These are phyloP conservation scores for Henicopernis longicauda DNA, from an alignment of 2,113 vertebrate species.

Conservation along the genomic window DNA sequence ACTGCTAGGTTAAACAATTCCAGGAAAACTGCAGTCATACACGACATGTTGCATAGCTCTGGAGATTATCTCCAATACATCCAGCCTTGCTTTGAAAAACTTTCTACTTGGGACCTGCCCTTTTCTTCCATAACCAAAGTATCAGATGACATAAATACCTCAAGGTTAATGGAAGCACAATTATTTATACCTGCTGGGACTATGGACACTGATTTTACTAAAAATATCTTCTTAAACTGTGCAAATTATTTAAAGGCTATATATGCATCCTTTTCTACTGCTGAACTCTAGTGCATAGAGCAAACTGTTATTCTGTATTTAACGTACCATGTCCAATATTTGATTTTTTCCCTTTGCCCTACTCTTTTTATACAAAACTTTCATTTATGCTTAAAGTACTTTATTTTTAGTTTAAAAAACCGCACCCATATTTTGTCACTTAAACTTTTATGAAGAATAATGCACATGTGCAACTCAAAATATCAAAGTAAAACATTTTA, in stretches of 20 bases:
- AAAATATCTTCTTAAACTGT: background rate
- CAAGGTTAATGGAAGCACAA: background rate
- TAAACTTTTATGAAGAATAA: slow-evolving; percentile 59
- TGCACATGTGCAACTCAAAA: background rate
- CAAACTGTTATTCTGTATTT: background rate
- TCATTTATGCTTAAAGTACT: background rate
- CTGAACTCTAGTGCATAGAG: background rate
- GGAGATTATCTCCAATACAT: background rate
- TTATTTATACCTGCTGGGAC: background rate
- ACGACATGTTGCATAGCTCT: background rate
- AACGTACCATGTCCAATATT: background rate
- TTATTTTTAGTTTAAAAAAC: background rate
- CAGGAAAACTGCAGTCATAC: background rate
- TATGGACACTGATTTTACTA: background rate
- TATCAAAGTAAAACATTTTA: slow-evolving; percentile 47
- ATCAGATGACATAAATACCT: background rate
- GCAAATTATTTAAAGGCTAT: background rate
- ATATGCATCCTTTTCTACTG: background rate
- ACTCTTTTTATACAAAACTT: background rate
- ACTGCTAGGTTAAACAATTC: background rate
- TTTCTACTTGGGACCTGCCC: background rate
- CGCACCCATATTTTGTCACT: background rate
- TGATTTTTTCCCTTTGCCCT: background rate
- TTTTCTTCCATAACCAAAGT: background rate
- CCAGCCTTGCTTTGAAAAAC: background rate